Evolutionary conservation across 2,113 vertebrate species (phyloP), one percentile per base, ranked within the genome.

Genomic region (Ifrita kowaldi): DNA sequence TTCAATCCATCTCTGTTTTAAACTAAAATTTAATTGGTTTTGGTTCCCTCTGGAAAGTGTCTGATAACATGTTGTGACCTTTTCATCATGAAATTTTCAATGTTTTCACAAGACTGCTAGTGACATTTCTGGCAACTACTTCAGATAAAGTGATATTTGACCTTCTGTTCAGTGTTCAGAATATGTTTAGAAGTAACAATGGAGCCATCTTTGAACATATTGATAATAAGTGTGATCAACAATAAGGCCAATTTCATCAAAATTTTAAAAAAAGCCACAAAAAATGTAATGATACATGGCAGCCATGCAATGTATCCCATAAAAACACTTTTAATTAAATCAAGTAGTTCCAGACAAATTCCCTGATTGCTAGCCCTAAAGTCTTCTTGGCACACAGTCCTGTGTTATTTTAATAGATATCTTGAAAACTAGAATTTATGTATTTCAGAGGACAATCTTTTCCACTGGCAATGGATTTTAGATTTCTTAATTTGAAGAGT

Each of bases 1-100:
- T 59, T 87, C 30, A 70, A 16, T 53, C 60, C 7, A 42, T 9
- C 11, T 37, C 22, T 89, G 57, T 88, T 92, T 53, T 2, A 21
- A 93, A 74, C 6, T 47, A 47, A 11, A 42, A 47, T 90, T 77
- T 86, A 89, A 71, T 78, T 92, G 91, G 24, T 52, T 95, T 90
- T 67, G 3, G 10, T 84, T 96, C 16, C 13, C 13, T 74, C 68
- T 87, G 50, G 27, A 86, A 75, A 41, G 55, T 84, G 50, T 90
- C 80, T 87, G 76, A 70, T 81, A 95, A 63, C 57, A 44, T 65
- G 71, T 65, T 86, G 39, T 89, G 91, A 95, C 92, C 92, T 96
- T 92, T 95, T 95, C 65, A 78, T 60, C 92, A 56, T 53, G 80
- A 95, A 92, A 57, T 87, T 70, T 84, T 50, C 75, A 84, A 44